Percentiles rank a stretch among this genome's conserved stretches.
Conservation (phyloP, 1,140 invertebrate species). For the Brachionus calyciflorus region DNA sequence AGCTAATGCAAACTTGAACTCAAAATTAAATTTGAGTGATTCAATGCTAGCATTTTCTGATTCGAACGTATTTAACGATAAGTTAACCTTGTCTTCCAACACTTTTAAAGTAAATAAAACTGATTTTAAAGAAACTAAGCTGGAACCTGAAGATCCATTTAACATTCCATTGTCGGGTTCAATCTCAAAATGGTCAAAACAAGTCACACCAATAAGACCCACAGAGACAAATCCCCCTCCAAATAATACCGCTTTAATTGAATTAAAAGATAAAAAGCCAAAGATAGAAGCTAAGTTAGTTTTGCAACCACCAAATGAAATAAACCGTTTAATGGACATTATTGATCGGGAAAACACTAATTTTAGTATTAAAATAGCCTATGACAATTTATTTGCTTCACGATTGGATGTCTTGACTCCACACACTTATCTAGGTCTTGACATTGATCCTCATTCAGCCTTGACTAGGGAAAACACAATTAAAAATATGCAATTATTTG, state of each 20-base stretch:
- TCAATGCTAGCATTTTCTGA: not conserved
- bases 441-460: not conserved
- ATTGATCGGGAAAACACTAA: conserved; percentile 24
- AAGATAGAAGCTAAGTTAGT: not conserved
- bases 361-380: conserved; percentile 29
- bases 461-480: conserved; percentile 11
- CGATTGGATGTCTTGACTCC: not conserved
- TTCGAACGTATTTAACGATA: conserved; percentile 9
- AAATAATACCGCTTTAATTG: not conserved
- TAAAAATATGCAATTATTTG: not conserved
- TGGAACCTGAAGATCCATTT: not conserved
- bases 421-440: conserved; percentile 18
- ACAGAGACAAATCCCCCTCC: not conserved
- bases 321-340: not conserved
- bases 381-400: not conserved
- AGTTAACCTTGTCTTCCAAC: conserved; percentile 5
- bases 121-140: not conserved
- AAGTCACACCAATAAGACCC: not conserved
- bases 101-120: not conserved
- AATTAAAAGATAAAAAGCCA: not conserved
- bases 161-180: conserved; percentile 2
- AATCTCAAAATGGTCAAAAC: conserved; percentile 14
- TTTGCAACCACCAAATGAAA: not conserved
- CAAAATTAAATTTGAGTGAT: not conserved
- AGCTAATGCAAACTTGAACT: not conserved